Base-by-base conservation (phyloP, 2,888 invertebrate genomes). In the Tetragonula carbonaria region DNA sequence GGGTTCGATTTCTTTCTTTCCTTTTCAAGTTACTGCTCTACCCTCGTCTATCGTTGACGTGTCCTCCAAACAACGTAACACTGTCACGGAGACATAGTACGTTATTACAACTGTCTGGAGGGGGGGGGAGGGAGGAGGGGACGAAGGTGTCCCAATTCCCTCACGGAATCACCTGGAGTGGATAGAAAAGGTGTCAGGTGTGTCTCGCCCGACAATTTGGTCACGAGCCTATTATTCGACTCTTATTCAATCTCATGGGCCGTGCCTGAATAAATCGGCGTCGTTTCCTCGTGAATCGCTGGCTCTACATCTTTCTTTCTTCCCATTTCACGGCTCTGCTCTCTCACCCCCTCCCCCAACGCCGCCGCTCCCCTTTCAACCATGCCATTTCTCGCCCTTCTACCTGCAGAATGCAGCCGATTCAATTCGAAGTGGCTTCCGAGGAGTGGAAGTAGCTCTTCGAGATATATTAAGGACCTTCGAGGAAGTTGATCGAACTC, bases 181-280 rank as follows among this genome's bases (percentile, higher is more conserved):
- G 62, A 66, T 68, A 38, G 74, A 45, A 77, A 80, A 68, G 86
- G 86, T 84, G 89, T 86, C 90, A 90, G 90, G 90, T 89, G 90
- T 85, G 86, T 84, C 87, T 86, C 80, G 68, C 57, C 55, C 66
- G 78, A 82, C 86, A 89, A 89, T 89, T 91, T 82, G 85, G 85
- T 87, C 84, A 86, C 83, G 82, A 82, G 85, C 90, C 91, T 90
- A 90, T 91, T 91, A 92, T 92, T 91, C 87, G 85, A 74, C 86
- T 83, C 91, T 90, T 90, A 90, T 90, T 89, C 91, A 91, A 92
- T 92, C 92, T 90, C 87, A 82, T 85, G 79, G 81, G 76, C 89
- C 86, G 90, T 86, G 85, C 67, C 84, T 86, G 89, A 90, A 92
- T 91, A 92, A 92, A 92, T 91, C 90, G 91, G 80, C 83, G 87